Conservation (phyloP, 2,113 vertebrate genomes). For the Pterocles orientalis region DNA sequence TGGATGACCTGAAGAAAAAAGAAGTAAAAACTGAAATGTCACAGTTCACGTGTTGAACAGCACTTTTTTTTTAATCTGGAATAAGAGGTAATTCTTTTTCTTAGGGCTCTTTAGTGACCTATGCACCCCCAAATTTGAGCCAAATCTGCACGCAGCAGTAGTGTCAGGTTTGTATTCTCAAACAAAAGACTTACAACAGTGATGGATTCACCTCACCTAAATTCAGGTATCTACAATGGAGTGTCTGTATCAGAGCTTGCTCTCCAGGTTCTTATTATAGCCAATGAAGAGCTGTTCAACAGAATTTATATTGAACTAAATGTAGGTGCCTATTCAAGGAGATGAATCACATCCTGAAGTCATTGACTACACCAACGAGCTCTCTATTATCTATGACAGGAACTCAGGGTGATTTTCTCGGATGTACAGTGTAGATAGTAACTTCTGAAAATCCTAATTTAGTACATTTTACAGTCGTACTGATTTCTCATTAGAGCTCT, state of each 20-base stretch:
- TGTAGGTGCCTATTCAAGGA: not conserved
- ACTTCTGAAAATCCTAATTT: not conserved
- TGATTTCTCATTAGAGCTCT: not conserved
- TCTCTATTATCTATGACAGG: not conserved
- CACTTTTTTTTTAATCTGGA: not conserved
- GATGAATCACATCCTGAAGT: constrained; percentile 1
- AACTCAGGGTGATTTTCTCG: not conserved
- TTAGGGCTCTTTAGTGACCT: not conserved
- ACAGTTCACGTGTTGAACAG: fast-evolving
- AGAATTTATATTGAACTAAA: not conserved
- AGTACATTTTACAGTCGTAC: not conserved
- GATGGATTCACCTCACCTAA: not conserved
- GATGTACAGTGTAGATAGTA: not conserved
- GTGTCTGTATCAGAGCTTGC: not conserved
- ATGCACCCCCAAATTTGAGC: not conserved
- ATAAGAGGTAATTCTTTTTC: not conserved
- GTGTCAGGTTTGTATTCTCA: not conserved
- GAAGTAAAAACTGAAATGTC: not conserved
- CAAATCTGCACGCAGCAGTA: not conserved
- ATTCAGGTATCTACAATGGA: not conserved
- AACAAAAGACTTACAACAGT: fast-evolving
- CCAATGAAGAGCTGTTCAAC: not conserved
- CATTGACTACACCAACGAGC: not conserved
- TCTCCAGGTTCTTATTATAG: not conserved
- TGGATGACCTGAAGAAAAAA: not conserved